Evolutionary conservation across 2,113 vertebrate species (phyloP).

Genomic region (Petroica traversi): DNA sequence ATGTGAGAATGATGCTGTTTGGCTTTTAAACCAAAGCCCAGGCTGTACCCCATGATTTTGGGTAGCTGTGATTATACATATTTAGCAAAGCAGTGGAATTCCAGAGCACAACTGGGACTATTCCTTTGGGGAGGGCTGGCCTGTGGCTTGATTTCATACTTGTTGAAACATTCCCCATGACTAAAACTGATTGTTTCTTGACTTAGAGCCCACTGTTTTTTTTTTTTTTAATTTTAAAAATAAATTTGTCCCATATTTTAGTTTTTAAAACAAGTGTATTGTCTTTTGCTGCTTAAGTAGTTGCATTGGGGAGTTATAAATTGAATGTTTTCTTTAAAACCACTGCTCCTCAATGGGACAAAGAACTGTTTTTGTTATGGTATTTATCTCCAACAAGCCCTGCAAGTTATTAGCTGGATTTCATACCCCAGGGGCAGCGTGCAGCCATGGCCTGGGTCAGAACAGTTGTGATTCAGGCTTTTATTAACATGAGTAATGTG

Average conservation of each 20-base stretch:
- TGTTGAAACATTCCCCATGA: background rate
- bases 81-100: background rate
- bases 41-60: background rate
- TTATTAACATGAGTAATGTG: background rate
- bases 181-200: background rate
- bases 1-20: background rate
- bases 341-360: background rate
- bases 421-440: background rate
- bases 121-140: background rate
- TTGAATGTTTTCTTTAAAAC: background rate
- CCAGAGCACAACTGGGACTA: background rate
- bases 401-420: background rate
- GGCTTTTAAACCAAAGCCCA: background rate
- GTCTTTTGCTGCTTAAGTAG: background rate
- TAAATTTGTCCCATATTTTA: background rate
- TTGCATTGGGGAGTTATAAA: background rate
- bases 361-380: background rate
- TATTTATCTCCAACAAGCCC: background rate
- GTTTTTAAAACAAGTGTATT: background rate
- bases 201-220: background rate
- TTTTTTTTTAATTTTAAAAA: background rate
- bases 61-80: background rate
- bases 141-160: background rate
- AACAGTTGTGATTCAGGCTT: constrained; percentile 27
- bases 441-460: background rate